phyloP scores from a whole-genome alignment of 1,140 invertebrate species.

The Melipona quadrifasciata region DNA sequence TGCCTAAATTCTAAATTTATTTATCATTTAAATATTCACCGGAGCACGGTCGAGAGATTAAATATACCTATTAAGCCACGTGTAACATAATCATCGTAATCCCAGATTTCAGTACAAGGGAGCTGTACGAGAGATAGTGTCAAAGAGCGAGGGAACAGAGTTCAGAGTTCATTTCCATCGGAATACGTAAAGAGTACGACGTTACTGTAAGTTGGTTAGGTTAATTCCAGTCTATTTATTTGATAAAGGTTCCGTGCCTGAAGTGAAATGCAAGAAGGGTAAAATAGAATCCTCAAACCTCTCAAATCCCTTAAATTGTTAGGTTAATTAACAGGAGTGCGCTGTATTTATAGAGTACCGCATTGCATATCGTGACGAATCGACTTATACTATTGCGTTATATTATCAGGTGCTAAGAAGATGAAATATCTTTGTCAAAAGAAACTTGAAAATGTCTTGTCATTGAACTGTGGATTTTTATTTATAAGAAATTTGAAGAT shows the following conservation, averaged over 20 bases:
- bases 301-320: background rate
- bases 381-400: background rate
- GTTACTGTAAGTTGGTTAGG: constrained; percentile 38
- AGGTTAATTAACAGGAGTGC: background rate
- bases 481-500: no score
- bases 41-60: background rate
- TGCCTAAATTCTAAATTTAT: background rate
- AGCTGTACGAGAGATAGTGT: background rate
- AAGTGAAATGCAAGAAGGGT: background rate
- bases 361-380: background rate
- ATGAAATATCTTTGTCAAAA: background rate
- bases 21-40: background rate
- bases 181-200: constrained; percentile 17
- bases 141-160: background rate
- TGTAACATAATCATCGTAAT: background rate
- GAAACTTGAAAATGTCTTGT: background rate
- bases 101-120: no score
- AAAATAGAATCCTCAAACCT: background rate
- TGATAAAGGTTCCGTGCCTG: background rate
- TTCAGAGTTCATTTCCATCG: background rate
- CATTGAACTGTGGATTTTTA: no score
- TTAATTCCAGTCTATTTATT: background rate
- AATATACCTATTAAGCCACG: background rate
- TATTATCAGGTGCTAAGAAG: background rate
- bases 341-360: background rate